Base-by-base conservation (phyloP, 2,797 vertebrate species). In the Halcyon smyrnensis region DNA sequence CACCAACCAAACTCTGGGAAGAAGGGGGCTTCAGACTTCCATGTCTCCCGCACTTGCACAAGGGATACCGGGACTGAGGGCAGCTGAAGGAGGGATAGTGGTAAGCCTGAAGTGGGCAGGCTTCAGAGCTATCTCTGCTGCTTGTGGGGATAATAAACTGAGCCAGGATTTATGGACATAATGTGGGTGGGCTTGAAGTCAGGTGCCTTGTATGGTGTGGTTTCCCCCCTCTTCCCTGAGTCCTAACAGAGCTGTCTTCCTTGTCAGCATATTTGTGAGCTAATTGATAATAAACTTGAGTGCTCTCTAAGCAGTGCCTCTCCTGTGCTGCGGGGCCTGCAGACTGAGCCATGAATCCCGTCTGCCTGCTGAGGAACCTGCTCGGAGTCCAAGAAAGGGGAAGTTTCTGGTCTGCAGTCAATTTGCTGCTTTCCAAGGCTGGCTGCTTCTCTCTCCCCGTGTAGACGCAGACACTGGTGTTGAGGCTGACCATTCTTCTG, bases 401-500 rank as follows among this genome's bases (percentile, higher is more conserved):
- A 97, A 95, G 86, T 84, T 89, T 94, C 86, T 97, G 85, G 93
- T 95, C 91, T 96, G 95, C 0, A 75, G 90, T 93, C 92, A 94
- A 83, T 95, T 94, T 95, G 88, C 88, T 94, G 60, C 88, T 95
- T 96, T 97, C 94, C 93, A 90, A 93, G 77, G 78, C 92, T 95
- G 94, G 82, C 96, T 95, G 84, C 69, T 94, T 94, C 92, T 78
- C 81, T 91, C 82, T 94, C 51, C 68, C 89, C 65, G 62, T 74
- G 64, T 90, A 85, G 91, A 92, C 79, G 68, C 74, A 94, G 74
- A 90, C 91, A 4, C 67, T 95, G 84, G 68, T 90, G 74, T 94
- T 60, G 86, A 90, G 81, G 78, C 96, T 95, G 91, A 86, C 96
- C 96, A 85, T 97, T 97, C 90, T 96, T 96, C 65, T 95, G 45